Conservation (phyloP, 2,797 vertebrate genomes). For the Lerista edwardsae region DNA sequence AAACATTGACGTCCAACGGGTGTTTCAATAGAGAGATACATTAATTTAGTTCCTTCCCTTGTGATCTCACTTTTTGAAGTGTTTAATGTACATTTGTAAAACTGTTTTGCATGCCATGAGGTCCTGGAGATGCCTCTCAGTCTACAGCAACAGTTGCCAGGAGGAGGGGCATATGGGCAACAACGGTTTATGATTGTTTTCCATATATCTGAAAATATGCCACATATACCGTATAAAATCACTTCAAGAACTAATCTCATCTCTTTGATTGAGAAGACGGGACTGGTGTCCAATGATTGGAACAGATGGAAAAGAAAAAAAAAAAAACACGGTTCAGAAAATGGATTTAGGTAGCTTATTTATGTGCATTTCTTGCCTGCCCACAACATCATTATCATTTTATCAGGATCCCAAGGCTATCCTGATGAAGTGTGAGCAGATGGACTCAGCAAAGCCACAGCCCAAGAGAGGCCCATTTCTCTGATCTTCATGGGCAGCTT, state of each 20-base stretch:
- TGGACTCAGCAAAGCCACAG: conserved; percentile 39
- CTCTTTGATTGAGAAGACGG: conserved; percentile 47
- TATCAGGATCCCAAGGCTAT: conserved; percentile 56
- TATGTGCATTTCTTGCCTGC: conserved; percentile 49
- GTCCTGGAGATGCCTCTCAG: conserved; percentile 5
- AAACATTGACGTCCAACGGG: background rate
- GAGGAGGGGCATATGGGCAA: background rate
- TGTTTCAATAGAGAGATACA: background rate
- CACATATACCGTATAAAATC: conserved; percentile 1
- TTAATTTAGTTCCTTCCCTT: background rate
- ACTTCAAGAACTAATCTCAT: conserved; percentile 41
- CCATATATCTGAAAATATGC: conserved; percentile 32
- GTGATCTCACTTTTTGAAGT: background rate
- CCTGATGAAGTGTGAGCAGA: conserved; percentile 64
- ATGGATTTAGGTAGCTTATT: conserved; percentile 64
- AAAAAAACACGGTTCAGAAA: conserved; percentile 43
- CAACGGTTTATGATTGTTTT: conserved; percentile 29
- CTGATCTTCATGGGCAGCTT: conserved; percentile 47
- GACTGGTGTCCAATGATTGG: conserved; percentile 36
- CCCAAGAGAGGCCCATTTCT: conserved; percentile 39
- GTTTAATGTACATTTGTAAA: conserved; percentile 35
- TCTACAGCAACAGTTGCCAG: conserved; percentile 16
- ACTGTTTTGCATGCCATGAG: conserved; percentile 26
- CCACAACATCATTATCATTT: conserved; percentile 56
- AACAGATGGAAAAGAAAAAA: conserved; percentile 54